Evolutionary conservation across 1,140 invertebrate genomes (phyloP).

Genomic region (Pseudachorutes palmiensis): DNA sequence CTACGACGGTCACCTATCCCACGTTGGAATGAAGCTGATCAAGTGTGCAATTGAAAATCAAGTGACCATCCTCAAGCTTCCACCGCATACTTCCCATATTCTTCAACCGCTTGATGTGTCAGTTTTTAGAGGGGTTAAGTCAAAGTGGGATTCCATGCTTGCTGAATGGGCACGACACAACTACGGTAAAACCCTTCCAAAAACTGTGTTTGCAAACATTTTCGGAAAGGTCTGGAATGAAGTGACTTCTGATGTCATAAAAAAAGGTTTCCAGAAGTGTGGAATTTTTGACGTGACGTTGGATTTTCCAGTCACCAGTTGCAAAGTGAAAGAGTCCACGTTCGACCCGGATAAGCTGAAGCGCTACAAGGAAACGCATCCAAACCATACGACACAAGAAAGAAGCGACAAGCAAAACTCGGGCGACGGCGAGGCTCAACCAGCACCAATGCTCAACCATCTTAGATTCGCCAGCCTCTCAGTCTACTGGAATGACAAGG

Average conservation of each 20-base stretch:
- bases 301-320: neutral
- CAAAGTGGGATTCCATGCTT: conserved; percentile 33
- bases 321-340: neutral
- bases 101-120: conserved; percentile 40
- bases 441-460: too few relatives aligned
- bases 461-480: too few relatives aligned
- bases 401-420: too few relatives aligned
- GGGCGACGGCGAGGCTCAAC: too few relatives aligned
- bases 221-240: conserved; percentile 20
- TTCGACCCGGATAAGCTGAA: conserved; percentile 10
- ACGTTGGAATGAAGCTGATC: conserved; percentile 39
- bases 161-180: conserved; percentile 12
- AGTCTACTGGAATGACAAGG: too few relatives aligned
- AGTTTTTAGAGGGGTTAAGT: conserved; percentile 40
- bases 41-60: conserved; percentile 38
- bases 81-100: conserved; percentile 39
- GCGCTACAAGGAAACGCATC: neutral
- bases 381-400: too few relatives aligned
- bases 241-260: neutral
- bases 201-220: conserved; percentile 20
- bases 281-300: neutral
- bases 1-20: conserved; percentile 42
- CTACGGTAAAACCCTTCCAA: conserved; percentile 10
- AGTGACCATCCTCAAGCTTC: conserved; percentile 38
- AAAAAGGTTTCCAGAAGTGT: conserved; percentile 2